phyloP scores from a whole-genome alignment of 2,113 vertebrate species.

The Steatornis caripensis region DNA sequence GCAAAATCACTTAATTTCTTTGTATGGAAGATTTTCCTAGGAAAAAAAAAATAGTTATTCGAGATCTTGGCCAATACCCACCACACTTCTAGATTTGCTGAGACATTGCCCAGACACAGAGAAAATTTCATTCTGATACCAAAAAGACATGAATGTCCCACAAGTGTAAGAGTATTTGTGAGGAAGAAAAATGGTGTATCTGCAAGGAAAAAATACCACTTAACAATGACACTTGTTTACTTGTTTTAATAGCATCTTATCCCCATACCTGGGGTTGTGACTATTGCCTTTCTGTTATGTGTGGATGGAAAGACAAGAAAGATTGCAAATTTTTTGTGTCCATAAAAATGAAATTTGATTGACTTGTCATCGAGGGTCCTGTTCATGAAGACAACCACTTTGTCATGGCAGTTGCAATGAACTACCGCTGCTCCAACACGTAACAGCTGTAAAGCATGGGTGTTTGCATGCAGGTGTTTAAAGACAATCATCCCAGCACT shows the following conservation, averaged over 20 bases:
- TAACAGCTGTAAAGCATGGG: constrained; percentile 4
- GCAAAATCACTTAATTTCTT: not conserved
- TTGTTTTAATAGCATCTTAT: constrained; percentile 34
- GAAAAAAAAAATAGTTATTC: not conserved
- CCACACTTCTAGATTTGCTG: not conserved
- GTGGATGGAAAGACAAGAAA: constrained; percentile 16
- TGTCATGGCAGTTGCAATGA: constrained; percentile 20
- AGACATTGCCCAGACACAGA: not conserved
- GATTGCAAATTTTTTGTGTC: constrained; percentile 34
- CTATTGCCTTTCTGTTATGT: constrained; percentile 29
- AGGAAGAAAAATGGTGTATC: not conserved
- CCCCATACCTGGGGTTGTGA: not conserved
- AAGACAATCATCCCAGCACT: not conserved
- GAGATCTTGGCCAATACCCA: not conserved
- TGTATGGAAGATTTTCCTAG: not conserved
- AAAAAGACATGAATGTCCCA: not conserved
- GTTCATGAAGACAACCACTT: constrained; percentile 20
- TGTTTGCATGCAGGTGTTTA: constrained; percentile 2
- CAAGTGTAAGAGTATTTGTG: not conserved
- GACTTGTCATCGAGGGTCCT: constrained; percentile 6
- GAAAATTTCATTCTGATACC: not conserved
- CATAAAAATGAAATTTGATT: constrained; percentile 63
- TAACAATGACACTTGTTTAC: constrained; percentile 41
- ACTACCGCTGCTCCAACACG: constrained; percentile 1
- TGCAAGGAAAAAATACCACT: not conserved